phyloP scores from a whole-genome alignment of 2,797 vertebrate species.

The Onychomys arenicola region DNA sequence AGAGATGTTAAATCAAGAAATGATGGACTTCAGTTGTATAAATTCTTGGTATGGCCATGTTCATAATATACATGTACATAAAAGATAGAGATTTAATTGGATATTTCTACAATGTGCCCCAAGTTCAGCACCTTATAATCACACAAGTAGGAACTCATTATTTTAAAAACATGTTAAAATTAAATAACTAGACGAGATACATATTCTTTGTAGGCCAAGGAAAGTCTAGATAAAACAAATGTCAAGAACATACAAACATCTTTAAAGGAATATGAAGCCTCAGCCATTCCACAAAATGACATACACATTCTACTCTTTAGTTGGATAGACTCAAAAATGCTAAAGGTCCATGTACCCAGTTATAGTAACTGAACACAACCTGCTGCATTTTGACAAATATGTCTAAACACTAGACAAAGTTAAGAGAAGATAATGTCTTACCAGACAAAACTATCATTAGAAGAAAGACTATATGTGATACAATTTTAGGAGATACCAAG shows the following conservation, averaged over 20 bases:
- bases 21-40: not conserved
- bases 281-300: not conserved
- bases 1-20: not conserved
- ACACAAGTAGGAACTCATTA: no score
- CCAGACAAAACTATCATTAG: not conserved
- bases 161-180: not conserved
- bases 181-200: not conserved
- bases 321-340: not conserved
- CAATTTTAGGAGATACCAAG: not conserved
- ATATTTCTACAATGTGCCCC: not conserved
- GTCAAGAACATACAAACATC: not conserved
- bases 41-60: not conserved
- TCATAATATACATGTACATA: not conserved
- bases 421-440: not conserved
- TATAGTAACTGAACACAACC: not conserved
- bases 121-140: not conserved
- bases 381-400: not conserved
- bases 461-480: not conserved
- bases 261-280: not conserved
- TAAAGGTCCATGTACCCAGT: not conserved
- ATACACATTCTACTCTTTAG: not conserved
- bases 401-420: not conserved
- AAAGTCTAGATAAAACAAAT: not conserved
- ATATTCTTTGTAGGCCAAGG: not conserved
- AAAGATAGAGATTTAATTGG: not conserved